Evolutionary conservation across 1,140 invertebrate species (phyloP).

Genomic region (Drosophila carrolli): DNA sequence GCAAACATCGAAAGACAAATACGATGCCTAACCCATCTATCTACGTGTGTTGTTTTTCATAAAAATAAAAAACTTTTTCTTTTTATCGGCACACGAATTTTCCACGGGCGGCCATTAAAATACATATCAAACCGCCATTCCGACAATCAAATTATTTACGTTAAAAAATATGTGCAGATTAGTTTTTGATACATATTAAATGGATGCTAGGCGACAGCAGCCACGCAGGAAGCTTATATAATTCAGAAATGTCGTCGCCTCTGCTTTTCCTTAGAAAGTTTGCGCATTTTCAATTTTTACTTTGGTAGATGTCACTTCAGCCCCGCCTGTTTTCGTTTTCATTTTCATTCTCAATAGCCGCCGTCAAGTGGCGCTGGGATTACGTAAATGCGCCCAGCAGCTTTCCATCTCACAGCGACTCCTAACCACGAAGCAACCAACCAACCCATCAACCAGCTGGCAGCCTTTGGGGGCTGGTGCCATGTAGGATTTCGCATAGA

Average conservation of each 20-base stretch:
- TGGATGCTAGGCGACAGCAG: constrained; percentile 11
- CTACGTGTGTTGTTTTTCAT: constrained; percentile 35
- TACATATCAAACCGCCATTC: constrained; percentile 33
- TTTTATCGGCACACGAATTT: constrained; percentile 53
- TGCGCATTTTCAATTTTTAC: constrained; percentile 55
- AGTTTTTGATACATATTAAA: constrained; percentile 35
- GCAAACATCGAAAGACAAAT: constrained; percentile 44
- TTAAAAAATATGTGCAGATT: constrained; percentile 18
- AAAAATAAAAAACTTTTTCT: constrained; percentile 37
- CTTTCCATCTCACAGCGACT: constrained; percentile 28
- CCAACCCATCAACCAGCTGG: constrained; percentile 5
- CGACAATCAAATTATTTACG: constrained; percentile 47
- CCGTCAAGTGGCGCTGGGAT: constrained; percentile 64
- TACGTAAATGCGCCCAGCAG: constrained; percentile 68
- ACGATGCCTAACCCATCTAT: constrained; percentile 33
- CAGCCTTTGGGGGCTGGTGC: constrained; percentile 40
- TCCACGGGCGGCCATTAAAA: constrained; percentile 40
- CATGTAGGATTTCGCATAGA: constrained; percentile 50
- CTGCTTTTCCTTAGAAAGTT: constrained; percentile 9
- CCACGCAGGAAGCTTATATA: constrained; percentile 29
- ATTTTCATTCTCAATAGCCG: constrained; percentile 62
- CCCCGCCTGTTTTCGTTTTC: constrained; percentile 28
- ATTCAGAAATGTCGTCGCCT: constrained; percentile 33
- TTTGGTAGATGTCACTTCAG: constrained; percentile 24
- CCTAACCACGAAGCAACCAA: constrained; percentile 21